Conservation (phyloP, 2,113 vertebrate species). For the Atlantisia rogersi region DNA sequence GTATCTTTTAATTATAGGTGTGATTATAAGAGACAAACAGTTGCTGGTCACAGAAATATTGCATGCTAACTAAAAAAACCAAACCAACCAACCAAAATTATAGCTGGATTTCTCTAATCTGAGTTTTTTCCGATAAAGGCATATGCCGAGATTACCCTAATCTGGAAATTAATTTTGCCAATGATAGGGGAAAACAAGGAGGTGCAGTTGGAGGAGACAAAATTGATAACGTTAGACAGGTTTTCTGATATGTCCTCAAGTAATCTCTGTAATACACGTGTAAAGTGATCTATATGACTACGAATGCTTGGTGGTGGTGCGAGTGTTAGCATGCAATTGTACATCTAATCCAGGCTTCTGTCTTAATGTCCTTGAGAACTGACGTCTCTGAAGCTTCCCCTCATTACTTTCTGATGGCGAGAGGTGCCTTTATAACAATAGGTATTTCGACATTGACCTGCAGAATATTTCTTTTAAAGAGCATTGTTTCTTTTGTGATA, state of each 20-base stretch:
- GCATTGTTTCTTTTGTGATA: background rate
- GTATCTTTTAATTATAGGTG: background rate
- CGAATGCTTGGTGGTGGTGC: accelerated
- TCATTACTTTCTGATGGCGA: background rate
- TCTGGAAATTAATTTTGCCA: background rate
- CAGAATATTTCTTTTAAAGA: background rate
- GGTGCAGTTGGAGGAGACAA: background rate
- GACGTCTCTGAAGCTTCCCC: background rate
- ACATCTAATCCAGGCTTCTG: background rate
- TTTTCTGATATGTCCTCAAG: background rate
- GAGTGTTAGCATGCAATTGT: background rate
- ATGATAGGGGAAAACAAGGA: background rate
- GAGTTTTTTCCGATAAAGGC: background rate
- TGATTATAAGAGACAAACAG: background rate
- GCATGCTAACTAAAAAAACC: background rate
- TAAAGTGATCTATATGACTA: background rate
- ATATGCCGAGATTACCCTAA: background rate
- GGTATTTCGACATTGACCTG: background rate
- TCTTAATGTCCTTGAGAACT: background rate
- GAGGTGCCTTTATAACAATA: background rate
- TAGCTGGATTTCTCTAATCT: background rate
- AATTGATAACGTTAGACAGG: background rate
- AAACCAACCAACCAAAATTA: background rate
- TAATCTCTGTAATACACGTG: background rate
- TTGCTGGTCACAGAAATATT: background rate